Evolutionary conservation across 2,113 vertebrate genomes (phyloP), one percentile per base, ranked within the genome.

Genomic region (Amazona vittata): DNA sequence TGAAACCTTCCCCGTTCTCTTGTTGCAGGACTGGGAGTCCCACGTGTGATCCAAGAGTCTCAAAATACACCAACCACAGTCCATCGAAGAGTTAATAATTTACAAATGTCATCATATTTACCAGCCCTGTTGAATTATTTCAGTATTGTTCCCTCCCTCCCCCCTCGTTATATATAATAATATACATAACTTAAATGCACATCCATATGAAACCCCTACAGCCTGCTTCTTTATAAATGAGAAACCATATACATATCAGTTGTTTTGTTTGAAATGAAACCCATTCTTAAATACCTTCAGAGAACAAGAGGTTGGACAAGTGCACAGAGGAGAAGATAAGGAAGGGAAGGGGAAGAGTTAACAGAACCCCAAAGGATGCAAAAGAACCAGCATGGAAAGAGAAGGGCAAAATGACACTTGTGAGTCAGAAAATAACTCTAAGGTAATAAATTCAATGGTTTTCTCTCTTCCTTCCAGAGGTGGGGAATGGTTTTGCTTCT

Each of bases 121-220:
- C 95, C 97, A 98, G 97, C 96, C 97, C 95, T 96, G 96, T 98
- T 98, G 96, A 97, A 94, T 95, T 92, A 85, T 97, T 97, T 98
- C 94, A 96, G 96, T 96, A 97, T 97, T 90, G 73, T 96, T 98
- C 96, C 97, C 96, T 93, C 91, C 90, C 94, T 95, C 96, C 97
- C 98, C 94, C 97, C 97, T 97, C 11, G n/a, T 97, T 97, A 98
- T 97, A 98, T 89, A 96, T 97, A 96, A 97, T 97, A 98, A 97
- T 98, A 98, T 98, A 98, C 97, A 98, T 97, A 98, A 98, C 98
- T 98, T 96, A 98, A 98, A 98, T 98, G 97, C 98, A 98, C 98
- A 98, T 97, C 97, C 96, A 94, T 98, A 97, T 94, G 97, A 96
- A 98, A 97, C 94, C 96, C 96, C 97, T 97, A 97, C 83, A 94